Evolutionary conservation across 2,888 invertebrate species (phyloP).

Genomic region (Atethmia centrago): DNA sequence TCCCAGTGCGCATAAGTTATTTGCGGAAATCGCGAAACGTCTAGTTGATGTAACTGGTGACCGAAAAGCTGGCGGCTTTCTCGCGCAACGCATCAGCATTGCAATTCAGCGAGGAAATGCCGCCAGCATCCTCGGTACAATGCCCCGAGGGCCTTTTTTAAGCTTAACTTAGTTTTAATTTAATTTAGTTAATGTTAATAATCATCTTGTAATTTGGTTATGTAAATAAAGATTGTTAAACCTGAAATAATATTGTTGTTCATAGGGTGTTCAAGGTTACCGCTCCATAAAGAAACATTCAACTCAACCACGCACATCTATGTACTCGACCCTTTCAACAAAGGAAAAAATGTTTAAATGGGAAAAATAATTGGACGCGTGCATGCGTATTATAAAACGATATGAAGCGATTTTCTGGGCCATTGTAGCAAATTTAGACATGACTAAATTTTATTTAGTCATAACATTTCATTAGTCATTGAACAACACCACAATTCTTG

Average conservation of each 20-base stretch:
- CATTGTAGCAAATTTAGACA: constrained; percentile 18
- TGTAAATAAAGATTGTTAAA: too few relatives aligned
- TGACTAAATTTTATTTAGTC: constrained; percentile 26
- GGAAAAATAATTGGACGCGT: neutral
- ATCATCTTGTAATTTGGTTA: too few relatives aligned
- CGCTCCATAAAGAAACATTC: neutral
- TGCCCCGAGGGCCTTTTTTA: too few relatives aligned
- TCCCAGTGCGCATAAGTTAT: too few relatives aligned
- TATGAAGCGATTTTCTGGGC: constrained; percentile 23
- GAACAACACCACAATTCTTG: neutral
- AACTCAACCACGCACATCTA: neutral
- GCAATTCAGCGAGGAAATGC: too few relatives aligned
- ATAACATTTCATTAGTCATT: constrained; percentile 29
- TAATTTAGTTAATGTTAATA: too few relatives aligned
- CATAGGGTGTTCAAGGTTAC: neutral
- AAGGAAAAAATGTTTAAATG: neutral
- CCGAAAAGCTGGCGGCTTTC: too few relatives aligned
- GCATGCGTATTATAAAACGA: neutral
- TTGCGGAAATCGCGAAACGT: too few relatives aligned
- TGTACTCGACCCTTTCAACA: constrained; percentile 5
- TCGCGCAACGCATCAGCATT: too few relatives aligned
- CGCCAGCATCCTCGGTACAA: too few relatives aligned
- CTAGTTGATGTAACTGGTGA: too few relatives aligned
- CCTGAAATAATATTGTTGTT: neutral
- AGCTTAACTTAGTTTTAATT: too few relatives aligned